phyloP scores from a whole-genome alignment of 2,888 invertebrate genomes.

The Dryadula phaetusa region DNA sequence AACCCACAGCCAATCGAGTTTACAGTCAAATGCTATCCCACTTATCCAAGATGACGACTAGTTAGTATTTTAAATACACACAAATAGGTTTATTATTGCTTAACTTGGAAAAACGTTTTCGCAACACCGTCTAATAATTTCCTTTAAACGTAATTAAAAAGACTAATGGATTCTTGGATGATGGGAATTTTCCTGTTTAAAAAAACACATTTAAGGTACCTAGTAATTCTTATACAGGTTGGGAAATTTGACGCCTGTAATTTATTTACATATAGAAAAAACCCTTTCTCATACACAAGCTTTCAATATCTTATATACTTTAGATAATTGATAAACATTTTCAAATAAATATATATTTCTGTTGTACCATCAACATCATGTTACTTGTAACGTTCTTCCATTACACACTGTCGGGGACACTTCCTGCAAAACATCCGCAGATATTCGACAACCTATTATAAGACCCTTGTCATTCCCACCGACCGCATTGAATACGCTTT shows the following conservation, averaged over 20 bases:
- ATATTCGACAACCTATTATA: slow-evolving; percentile 28
- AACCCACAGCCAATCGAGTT: no score
- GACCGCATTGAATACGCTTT: slow-evolving; percentile 24
- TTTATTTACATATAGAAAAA: neutral
- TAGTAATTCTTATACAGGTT: neutral
- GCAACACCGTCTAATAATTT: slow-evolving; percentile 1
- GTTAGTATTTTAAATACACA: neutral
- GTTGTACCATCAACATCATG: neutral
- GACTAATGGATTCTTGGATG: neutral
- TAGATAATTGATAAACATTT: neutral
- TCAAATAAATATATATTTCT: neutral
- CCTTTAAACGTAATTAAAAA: neutral
- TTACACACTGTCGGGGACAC: slow-evolving; percentile 18
- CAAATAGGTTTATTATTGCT: neutral
- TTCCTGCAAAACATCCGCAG: slow-evolving; percentile 27
- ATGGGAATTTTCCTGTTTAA: slow-evolving; percentile 1
- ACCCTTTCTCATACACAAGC: no score
- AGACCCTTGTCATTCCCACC: slow-evolving; percentile 29
- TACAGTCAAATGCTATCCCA: no score
- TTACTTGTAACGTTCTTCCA: slow-evolving; percentile 1
- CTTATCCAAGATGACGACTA: no score
- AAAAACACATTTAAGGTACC: neutral
- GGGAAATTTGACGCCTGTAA: neutral
- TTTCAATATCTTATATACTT: no score
- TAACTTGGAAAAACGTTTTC: slow-evolving; percentile 5